phyloP scores from a whole-genome alignment of 2,888 invertebrate species.

The Pristionchus japonicus region DNA sequence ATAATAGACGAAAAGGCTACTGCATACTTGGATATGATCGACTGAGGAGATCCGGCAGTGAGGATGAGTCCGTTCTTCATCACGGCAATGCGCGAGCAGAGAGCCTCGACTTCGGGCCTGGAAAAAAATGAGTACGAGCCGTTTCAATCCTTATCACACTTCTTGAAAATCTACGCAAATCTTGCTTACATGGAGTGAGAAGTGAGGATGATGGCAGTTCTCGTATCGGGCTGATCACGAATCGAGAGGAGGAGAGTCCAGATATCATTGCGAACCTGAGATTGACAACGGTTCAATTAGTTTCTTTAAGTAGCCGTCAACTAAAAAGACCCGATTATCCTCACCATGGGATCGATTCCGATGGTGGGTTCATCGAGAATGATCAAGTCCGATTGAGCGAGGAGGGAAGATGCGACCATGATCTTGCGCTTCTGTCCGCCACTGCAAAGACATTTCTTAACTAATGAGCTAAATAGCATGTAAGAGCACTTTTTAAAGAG shows the following conservation, averaged over 20 bases:
- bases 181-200: slow-evolving; percentile 76
- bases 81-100: slow-evolving; percentile 71
- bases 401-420: slow-evolving; percentile 85
- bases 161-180: not conserved
- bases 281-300: too few relatives aligned
- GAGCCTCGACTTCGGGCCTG: slow-evolving; percentile 62
- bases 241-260: slow-evolving; percentile 75
- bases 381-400: slow-evolving; percentile 83
- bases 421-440: slow-evolving; percentile 88
- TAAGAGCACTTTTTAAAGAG: too few relatives aligned
- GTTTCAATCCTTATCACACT: too few relatives aligned
- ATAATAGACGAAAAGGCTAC: too few relatives aligned
- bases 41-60: slow-evolving; percentile 69
- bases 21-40: slow-evolving; percentile 65
- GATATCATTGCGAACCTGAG: slow-evolving; percentile 80
- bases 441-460: slow-evolving; percentile 54
- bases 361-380: slow-evolving; percentile 78
- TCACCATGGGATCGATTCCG: slow-evolving; percentile 79
- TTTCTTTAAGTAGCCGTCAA: too few relatives aligned
- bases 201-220: slow-evolving; percentile 78
- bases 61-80: slow-evolving; percentile 68
- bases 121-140: not conserved
- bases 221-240: slow-evolving; percentile 48
- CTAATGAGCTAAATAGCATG: not conserved
- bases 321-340: not conserved